A percentile compares a stretch with the other conserved stretches of the same genome.
phyloP scores from a whole-genome alignment of 1,140 invertebrate species.

The Dreissena polymorpha region DNA sequence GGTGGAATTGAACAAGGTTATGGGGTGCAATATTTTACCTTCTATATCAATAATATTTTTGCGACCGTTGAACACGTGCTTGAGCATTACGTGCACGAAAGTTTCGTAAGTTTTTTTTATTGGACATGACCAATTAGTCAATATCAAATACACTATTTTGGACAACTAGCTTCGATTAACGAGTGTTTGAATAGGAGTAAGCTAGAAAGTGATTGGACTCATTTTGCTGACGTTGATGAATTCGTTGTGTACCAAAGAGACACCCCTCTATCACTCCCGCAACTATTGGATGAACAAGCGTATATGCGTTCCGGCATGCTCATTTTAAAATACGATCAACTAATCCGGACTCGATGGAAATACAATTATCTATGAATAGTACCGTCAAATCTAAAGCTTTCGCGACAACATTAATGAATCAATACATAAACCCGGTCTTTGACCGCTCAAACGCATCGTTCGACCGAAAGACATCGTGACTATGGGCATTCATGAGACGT shows the following conservation, averaged over 20 bases:
- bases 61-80: background rate
- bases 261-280: background rate
- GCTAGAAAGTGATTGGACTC: conserved; percentile 1
- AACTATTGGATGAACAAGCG: background rate
- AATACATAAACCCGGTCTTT: background rate
- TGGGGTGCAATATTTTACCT: conserved; percentile 15
- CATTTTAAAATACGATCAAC: background rate
- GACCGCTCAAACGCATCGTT: conserved; percentile 24
- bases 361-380: background rate
- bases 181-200: conserved; percentile 41
- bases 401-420: background rate
- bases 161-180: conserved; percentile 33
- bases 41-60: conserved; percentile 2
- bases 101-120: background rate
- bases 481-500: conserved; percentile 31
- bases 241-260: conserved; percentile 14
- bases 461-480: conserved; percentile 11
- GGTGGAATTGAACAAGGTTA: conserved; percentile 27
- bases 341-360: background rate
- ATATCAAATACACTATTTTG: conserved; percentile 26
- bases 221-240: conserved; percentile 23
- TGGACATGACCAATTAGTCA: conserved; percentile 5
- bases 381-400: background rate
- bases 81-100: conserved; percentile 1
- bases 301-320: conserved; percentile 28